Percentiles rank a stretch among this genome's conserved stretches.
phyloP scores from a whole-genome alignment of 2,113 vertebrate genomes.

The Mus spicilegus region DNA sequence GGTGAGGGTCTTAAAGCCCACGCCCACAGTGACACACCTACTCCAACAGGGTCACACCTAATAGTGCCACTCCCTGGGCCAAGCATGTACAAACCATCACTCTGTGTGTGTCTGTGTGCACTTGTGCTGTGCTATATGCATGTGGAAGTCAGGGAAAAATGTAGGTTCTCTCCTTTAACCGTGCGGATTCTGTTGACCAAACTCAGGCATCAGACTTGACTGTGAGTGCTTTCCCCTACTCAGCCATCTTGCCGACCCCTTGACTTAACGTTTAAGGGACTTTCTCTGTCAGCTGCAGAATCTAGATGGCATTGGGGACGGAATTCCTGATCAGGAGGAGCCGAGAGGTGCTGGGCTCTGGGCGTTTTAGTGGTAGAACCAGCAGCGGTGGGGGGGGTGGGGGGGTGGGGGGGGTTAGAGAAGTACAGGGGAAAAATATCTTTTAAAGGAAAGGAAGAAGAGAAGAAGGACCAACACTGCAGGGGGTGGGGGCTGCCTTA shows the following conservation, averaged over 20 bases:
- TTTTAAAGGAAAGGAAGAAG: no score
- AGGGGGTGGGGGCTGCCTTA: not conserved
- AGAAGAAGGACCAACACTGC: not conserved
- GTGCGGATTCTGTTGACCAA: not conserved
- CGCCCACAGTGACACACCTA: no score
- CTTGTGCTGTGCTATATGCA: not conserved
- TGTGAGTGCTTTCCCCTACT: not conserved
- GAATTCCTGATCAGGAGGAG: not conserved
- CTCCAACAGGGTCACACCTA: no score
- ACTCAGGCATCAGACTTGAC: not conserved
- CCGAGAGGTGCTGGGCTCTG: not conserved
- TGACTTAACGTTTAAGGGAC: not conserved
- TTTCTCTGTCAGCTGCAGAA: fast-evolving
- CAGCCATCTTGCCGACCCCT: not conserved
- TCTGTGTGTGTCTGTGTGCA: not conserved
- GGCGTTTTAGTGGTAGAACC: not conserved
- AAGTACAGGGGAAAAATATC: not conserved
- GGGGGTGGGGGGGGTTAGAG: not conserved
- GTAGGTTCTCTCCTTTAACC: not conserved
- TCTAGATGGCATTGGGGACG: not conserved
- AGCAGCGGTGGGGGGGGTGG: not conserved
- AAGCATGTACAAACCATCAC: no score
- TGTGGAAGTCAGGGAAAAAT: not conserved
- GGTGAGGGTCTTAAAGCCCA: no score
- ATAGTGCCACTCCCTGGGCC: no score